phyloP scores from a whole-genome alignment of 1,140 invertebrate genomes.

The Hycleus phaleratus region DNA sequence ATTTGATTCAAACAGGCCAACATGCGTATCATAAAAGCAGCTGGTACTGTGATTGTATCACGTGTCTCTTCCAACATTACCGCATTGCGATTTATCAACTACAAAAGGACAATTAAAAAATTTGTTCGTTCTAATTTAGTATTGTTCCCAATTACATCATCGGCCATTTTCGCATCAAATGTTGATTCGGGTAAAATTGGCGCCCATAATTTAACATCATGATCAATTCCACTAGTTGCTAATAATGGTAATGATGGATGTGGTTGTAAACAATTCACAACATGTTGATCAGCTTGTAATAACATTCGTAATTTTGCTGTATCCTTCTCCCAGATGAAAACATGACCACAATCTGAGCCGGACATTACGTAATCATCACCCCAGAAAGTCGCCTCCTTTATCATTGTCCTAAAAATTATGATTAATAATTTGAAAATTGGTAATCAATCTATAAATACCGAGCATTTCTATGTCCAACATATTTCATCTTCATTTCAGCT shows the following conservation, averaged over 20 bases:
- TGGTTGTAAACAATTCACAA: conserved; percentile 82
- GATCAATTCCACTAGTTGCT: conserved; percentile 84
- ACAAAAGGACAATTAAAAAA: conserved; percentile 31
- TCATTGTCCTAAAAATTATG: conserved; percentile 60
- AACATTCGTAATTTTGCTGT: conserved; percentile 66
- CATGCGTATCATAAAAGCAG: conserved; percentile 82
- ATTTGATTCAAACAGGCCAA: conserved; percentile 72
- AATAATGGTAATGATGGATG: conserved; percentile 75
- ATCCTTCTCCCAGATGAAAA: conserved; percentile 61
- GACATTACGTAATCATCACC: conserved; percentile 76
- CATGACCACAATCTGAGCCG: conserved; percentile 79
- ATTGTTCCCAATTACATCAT: conserved; percentile 50
- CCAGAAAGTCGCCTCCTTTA: conserved; percentile 87
- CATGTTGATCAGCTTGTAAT: conserved; percentile 75
- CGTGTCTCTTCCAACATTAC: conserved; percentile 83
- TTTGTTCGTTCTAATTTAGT: no score
- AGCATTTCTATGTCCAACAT: conserved; percentile 75
- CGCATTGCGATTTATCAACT: conserved; percentile 77
- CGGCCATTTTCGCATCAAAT: conserved; percentile 61
- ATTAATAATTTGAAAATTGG: no score
- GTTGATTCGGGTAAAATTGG: conserved; percentile 51
- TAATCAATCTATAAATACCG: conserved; percentile 43
- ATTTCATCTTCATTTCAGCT: conserved; percentile 59
- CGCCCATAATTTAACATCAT: conserved; percentile 82
- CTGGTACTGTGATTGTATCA: conserved; percentile 84